phyloP scores from a whole-genome alignment of 2,113 vertebrate species.

The Himantopus leucocephalus region DNA sequence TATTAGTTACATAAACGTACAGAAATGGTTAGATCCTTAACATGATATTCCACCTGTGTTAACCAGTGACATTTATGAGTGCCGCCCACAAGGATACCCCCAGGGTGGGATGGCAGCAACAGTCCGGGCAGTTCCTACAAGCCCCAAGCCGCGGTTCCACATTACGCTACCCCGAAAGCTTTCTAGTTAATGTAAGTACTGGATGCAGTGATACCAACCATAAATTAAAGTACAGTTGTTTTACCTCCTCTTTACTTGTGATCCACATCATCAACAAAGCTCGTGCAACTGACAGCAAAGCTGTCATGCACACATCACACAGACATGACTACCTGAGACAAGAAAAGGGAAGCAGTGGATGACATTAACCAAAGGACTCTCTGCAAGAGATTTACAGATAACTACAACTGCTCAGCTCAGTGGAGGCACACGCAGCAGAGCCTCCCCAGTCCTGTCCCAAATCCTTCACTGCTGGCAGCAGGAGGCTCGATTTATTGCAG shows the following conservation, averaged over 20 bases:
- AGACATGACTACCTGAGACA: background rate
- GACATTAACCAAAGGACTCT: background rate
- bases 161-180: conserved; percentile 42
- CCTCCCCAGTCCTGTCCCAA: background rate
- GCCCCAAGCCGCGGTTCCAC: background rate
- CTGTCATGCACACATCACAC: background rate
- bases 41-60: conserved; percentile 72
- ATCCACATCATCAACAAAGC: background rate
- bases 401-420: background rate
- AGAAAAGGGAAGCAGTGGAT: background rate
- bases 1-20: background rate
- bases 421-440: background rate
- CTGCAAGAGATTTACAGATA: background rate
- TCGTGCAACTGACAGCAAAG: background rate
- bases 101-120: conserved; percentile 47
- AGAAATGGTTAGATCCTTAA: conserved; percentile 71
- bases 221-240: background rate
- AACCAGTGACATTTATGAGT: conserved; percentile 55
- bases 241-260: background rate
- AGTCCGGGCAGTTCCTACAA: conserved; percentile 43
- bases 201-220: background rate
- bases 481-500: background rate
- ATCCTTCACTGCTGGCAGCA: background rate
- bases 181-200: background rate
- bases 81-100: conserved; percentile 48